Percentiles rank a stretch among this genome's conserved stretches.
Evolutionary conservation across 2,113 vertebrate species (phyloP).

Genomic region (Alexandromys fortis): DNA sequence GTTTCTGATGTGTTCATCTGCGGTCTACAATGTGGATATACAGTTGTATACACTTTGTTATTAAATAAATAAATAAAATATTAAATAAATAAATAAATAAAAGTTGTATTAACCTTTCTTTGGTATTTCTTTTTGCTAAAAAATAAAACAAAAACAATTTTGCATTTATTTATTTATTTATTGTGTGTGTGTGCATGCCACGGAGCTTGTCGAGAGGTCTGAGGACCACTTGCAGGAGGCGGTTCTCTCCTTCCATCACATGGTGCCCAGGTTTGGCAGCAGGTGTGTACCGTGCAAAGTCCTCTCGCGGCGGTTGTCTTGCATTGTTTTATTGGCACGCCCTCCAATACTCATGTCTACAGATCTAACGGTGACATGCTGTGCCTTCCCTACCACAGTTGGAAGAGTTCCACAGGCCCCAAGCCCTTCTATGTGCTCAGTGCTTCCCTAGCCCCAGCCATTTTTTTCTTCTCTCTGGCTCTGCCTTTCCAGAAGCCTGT

Average conservation of each 20-base stretch:
- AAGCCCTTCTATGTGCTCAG: accelerated
- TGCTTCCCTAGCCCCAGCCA: accelerated
- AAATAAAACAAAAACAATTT: neutral
- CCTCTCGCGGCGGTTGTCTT: neutral
- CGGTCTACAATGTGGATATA: neutral
- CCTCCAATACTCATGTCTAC: accelerated
- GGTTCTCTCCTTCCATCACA: no score
- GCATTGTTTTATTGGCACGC: accelerated
- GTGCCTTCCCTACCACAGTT: no score
- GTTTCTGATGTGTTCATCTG: no score
- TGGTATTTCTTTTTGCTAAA: neutral
- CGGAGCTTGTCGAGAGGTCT: neutral
- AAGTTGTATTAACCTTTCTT: no score
- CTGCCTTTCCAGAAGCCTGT: neutral
- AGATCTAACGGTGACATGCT: accelerated
- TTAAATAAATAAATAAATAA: no score
- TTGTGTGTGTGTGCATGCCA: no score
- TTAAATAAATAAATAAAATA: no score
- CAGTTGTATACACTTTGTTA: neutral
- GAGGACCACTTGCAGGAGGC: neutral
- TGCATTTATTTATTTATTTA: neutral
- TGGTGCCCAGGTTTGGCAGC: neutral
- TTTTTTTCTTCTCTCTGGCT: neutral
- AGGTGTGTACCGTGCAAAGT: accelerated
- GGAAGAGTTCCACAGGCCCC: neutral